phyloP scores from a whole-genome alignment of 2,888 invertebrate species.

The Palloptera scutellata region DNA sequence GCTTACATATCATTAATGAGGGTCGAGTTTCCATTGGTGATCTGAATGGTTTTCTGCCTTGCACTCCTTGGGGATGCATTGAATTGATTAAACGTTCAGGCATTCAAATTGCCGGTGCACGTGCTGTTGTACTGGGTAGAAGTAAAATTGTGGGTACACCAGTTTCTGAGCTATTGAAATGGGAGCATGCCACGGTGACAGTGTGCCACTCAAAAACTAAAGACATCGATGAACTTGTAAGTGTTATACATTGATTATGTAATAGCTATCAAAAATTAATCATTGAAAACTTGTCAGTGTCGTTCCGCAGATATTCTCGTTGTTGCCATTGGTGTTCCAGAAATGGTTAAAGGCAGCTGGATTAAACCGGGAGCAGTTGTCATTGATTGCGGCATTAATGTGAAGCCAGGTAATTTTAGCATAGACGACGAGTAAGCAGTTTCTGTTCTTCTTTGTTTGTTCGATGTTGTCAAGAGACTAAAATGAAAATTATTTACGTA shows the following conservation, averaged over 20 bases:
- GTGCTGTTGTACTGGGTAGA: constrained; percentile 93
- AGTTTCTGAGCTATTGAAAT: constrained; percentile 90
- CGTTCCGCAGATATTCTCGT: constrained; percentile 92
- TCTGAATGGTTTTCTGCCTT: constrained; percentile 88
- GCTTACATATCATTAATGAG: constrained; percentile 91
- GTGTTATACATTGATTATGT: constrained; percentile 20
- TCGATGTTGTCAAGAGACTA: too few species aligned
- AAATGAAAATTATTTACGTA: too few species aligned
- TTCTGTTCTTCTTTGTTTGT: too few species aligned
- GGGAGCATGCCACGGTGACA: constrained; percentile 97
- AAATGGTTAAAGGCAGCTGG: constrained; percentile 94
- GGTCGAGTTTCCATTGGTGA: constrained; percentile 92
- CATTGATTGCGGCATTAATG: constrained; percentile 98
- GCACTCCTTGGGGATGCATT: constrained; percentile 95
- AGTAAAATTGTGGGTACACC: constrained; percentile 99
- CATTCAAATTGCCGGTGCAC: constrained; percentile 78
- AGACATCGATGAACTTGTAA: constrained; percentile 78
- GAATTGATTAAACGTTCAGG: constrained; percentile 80
- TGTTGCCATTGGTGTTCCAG: constrained; percentile 91
- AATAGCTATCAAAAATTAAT: not conserved
- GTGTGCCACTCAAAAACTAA: constrained; percentile 95
- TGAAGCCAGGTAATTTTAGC: constrained; percentile 75
- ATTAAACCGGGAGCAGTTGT: constrained; percentile 97
- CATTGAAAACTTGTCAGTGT: constrained; percentile 64
- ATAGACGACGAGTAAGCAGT: not conserved